Percentiles rank a stretch among this genome's conserved stretches.
Evolutionary conservation across 2,113 vertebrate genomes (phyloP).

Genomic region (Tragelaphus buxtoni): DNA sequence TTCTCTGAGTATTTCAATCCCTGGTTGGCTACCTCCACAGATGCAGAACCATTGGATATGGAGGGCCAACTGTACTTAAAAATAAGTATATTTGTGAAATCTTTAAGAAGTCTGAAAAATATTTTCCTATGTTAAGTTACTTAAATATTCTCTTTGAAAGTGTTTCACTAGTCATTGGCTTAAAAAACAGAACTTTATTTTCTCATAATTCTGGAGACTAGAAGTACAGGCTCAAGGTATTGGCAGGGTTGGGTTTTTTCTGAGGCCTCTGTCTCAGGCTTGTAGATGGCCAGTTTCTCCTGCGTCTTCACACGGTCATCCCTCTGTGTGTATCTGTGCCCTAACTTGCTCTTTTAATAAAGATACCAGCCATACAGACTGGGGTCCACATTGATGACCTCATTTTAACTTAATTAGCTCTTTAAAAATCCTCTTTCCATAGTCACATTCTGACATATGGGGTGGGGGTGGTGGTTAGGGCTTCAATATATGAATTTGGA

Average conservation of each 20-base stretch:
- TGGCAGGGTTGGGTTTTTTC: background rate
- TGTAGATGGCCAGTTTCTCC: background rate
- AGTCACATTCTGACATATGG: background rate
- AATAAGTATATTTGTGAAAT: constrained; percentile 19
- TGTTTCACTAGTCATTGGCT: background rate
- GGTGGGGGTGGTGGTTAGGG: background rate
- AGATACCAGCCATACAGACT: background rate
- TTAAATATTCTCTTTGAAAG: background rate
- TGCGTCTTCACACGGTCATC: background rate
- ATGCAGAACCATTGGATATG: background rate
- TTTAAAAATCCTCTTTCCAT: background rate
- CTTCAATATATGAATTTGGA: background rate
- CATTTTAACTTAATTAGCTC: background rate
- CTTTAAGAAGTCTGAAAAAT: constrained; percentile 17
- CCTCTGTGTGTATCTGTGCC: background rate
- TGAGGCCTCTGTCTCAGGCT: background rate
- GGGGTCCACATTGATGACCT: background rate
- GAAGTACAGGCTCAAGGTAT: background rate
- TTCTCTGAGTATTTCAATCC: background rate
- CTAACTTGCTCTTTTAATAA: background rate
- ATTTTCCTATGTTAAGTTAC: background rate
- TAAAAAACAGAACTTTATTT: background rate
- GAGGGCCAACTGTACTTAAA: background rate
- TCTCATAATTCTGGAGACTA: background rate
- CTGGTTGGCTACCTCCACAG: background rate